Evolutionary conservation across 2,888 invertebrate species (phyloP), one percentile per base, ranked within the genome.

Genomic region (Conomelus anceps): DNA sequence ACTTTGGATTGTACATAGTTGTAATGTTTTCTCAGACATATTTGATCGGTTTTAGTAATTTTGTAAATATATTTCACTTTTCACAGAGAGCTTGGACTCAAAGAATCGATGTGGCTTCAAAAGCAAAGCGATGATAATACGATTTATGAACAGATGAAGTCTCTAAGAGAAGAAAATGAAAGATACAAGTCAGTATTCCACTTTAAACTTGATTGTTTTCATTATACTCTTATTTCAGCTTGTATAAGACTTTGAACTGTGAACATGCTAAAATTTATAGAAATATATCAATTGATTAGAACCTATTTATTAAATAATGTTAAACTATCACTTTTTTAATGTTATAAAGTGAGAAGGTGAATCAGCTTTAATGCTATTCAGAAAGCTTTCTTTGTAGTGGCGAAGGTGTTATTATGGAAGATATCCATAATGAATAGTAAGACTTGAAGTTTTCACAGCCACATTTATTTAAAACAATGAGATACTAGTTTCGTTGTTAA

Each of bases 121-220:
- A 97, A 97, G 92, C 96, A 97, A 93, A 97, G 97, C 6, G 97
- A 97, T 93, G 96, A 96, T 89, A 95, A 96, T 63, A 96, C 96
- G 89, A 97, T 97, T 0, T 96, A 96, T 88, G 97, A 97, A 93
- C 95, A 96, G 93, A 95, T 97, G 91, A 96, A 96, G 92, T 94
- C 95, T 22, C 94, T 97, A 93, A 96, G 97, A 93, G 96, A 96
- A 92, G 97, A 97, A 94, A 95, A 97, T 91, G 96, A 97, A 93
- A 96, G 96, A 93, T 95, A 95, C 92, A 97, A 96, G 97, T 97
- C 93, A 94, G 94, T 89, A 89, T 86, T 63, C n/a, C n/a, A 63
- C 13, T 20, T n/a, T n/a, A 41, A 41, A n/a, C n/a, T n/a, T n/a
- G n/a, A 23, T 23, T 87, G 17, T 34, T 87, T 13, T 41, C 23